Evolutionary conservation across 2,113 vertebrate genomes (phyloP), one percentile per base, ranked within the genome.

Genomic region (Lasiurus borealis): DNA sequence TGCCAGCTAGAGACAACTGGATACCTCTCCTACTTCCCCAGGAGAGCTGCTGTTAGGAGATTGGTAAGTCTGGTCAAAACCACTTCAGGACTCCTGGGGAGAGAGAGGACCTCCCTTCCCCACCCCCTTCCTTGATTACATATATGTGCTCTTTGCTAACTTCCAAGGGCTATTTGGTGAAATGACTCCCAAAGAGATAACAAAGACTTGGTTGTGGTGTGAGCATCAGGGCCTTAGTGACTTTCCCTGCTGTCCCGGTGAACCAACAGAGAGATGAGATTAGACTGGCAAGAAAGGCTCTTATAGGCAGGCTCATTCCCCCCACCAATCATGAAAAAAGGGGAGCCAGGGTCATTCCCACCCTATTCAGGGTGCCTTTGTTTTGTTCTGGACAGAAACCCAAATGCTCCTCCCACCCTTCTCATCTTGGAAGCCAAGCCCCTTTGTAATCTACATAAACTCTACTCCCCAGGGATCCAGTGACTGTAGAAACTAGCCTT

Each of bases 381-480:
- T 52, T 90, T 94, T 66, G 71, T 52, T 93, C 9, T 85, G 29
- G 48, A 34, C 46, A 3, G 34, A 76, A 23, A 27, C n/a, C 31
- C 23, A 89, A 52, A 93, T 36, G 73, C 85, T 82, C 96, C 93
- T 62, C 96, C 97, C 85, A 90, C 54, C 19, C 5, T 19, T 88
- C 54, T 59, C 23, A 75, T 40, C 40, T 73, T 73, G 21, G 52
- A 95, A 85, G 87, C 85, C 92, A 95, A 87, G 18, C 90, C 64
- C 36, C 82, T 80, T 91, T n/a, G 34, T 7, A 84, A 19, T 68
- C 59, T 44, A 4, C 77, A 82, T 97, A 95, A 97, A 2, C 23
- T 52, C 48, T 59, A 72, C 6, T 25, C 1, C 8, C 19, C 66
- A 44, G 9, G 12, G 85, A 73, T 68, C 40, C 27, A 12, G 50